A percentile compares a stretch with the other conserved stretches of the same genome.
phyloP scores from a whole-genome alignment of 2,113 vertebrate genomes.

The Cynoglossus semilaevis region DNA sequence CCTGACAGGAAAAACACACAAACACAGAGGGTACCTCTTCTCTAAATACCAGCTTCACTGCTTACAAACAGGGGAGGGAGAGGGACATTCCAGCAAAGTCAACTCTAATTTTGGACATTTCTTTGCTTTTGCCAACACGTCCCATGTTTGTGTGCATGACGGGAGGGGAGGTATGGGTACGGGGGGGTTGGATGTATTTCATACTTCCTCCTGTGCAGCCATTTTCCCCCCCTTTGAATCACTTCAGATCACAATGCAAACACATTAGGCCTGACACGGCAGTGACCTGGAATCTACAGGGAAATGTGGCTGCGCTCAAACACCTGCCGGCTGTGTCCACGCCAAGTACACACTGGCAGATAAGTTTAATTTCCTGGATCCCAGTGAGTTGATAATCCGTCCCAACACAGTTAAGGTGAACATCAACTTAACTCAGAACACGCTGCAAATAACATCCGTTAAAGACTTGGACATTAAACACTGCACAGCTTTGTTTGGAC shows the following conservation, averaged over 20 bases:
- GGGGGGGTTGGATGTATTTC: no score
- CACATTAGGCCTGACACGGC: constrained; percentile 7
- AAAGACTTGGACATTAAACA: no score
- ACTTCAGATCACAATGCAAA: constrained; percentile 10
- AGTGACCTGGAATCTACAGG: constrained; percentile 1
- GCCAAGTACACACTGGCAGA: background rate
- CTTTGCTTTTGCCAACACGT: constrained; percentile 31
- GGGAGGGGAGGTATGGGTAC: no score
- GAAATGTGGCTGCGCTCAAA: constrained; percentile 11
- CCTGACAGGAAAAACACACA: constrained; percentile 15
- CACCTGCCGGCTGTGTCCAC: constrained; percentile 3
- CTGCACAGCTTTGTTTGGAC: no score
- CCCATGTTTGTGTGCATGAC: background rate
- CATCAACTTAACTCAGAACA: background rate
- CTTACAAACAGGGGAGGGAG: constrained; percentile 29
- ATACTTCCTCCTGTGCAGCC: background rate
- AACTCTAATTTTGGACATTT: constrained; percentile 59
- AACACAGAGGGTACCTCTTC: constrained; percentile 17
- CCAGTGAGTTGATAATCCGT: background rate
- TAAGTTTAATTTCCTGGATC: background rate
- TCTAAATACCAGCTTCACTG: constrained; percentile 30
- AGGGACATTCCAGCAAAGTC: constrained; percentile 53
- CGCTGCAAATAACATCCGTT: no score
- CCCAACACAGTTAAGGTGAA: background rate
- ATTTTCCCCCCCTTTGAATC: background rate